Base-by-base conservation (phyloP, 2,113 vertebrate species). In the Mesembrinibis cayennensis region DNA sequence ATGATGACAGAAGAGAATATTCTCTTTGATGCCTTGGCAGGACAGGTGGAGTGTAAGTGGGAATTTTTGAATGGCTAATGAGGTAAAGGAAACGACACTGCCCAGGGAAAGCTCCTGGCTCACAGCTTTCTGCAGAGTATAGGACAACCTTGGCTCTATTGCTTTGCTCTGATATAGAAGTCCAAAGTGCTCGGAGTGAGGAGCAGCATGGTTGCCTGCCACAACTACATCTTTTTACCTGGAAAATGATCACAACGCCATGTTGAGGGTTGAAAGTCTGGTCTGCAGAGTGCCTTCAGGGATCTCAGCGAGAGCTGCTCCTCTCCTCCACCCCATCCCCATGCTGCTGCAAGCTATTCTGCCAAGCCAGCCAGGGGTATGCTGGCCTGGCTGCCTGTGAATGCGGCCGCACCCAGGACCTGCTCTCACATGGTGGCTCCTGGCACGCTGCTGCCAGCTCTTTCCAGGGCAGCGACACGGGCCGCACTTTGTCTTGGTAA, bases 401-500 rank as follows among this genome's bases (percentile, higher is more conserved):
- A 3, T 3, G 52, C 1, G 6, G 9, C 26, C 7, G 23, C 29
- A 56, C 13, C 8, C 50, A 65, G 69, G 59, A 70, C 16, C 21
- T 38, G 55, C 44, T 85, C 50, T 59, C 56, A 29, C 3, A 5
- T 0, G 30, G 38, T 58, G 29, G 45, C 22, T 86, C 47, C 58
- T 49, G 50, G 19, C 22, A 62, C 1, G 4, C 3, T 4, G 4
- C 27, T 66, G 22, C 16, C 77, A 93, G 63, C 76, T 62, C 36
- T 11, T 52, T 40, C 26, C 52, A 90, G 52, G 52, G 13, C 45
- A 42, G 50, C 0, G 1, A 36, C 27, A 18, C 0, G 22, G 22
- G 36, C 30, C 2, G 2, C 0, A 0, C 30, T 78, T 30, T 22
- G 19, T 14, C 19, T 61, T 2, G 4, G 26, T 9, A 66, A 29